Evolutionary conservation across 2,888 invertebrate genomes (phyloP), one percentile per base, ranked within the genome.

Genomic region (Dasypolia templi): DNA sequence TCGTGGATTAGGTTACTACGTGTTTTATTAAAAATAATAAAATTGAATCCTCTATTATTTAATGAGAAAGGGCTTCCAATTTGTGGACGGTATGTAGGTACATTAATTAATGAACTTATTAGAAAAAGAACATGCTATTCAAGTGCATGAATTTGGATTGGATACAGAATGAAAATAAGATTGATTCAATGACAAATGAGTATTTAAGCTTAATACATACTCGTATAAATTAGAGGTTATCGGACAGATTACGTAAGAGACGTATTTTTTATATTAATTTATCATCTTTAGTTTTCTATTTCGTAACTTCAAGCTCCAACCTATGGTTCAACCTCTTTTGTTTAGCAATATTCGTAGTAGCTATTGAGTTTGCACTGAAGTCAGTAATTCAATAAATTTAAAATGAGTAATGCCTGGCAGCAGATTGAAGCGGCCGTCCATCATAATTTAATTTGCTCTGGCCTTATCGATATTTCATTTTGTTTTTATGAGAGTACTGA

Each of bases 391-490:
- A 76, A 66, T 81, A 55, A 70, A 49, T 62, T 69, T 58, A 64
- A 64, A 55, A 29, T 42, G 39, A 32, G 35, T 42, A 39, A 55
- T 62, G 62, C 53, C 56, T 42, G 58, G 51, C 46, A 44, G 39
- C 35, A 46, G n/a, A 66, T 76, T 76, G 51, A 53, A 66, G 22
- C 62, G 70, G 65, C 35, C 19, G 46, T 70, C 77, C 12, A 42
- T 63, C 70, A 58, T 66, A 63, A 70, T 81, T 76, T 42, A 32
- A 66, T 79, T 66, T 29, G 53, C 32, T 66, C 32, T 42, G 42
- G 62, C 29, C 58, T 67, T 81, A 79, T 66, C 65, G 62, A 35
- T 39, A 75, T 69, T 69, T 66, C 12, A 53, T 53, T 79, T 35
- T 29, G 26, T 44, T 61, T 73, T 55, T 71, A 79, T 39, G 29